phyloP scores from a whole-genome alignment of 2,888 invertebrate genomes.

The Aelia acuminata region DNA sequence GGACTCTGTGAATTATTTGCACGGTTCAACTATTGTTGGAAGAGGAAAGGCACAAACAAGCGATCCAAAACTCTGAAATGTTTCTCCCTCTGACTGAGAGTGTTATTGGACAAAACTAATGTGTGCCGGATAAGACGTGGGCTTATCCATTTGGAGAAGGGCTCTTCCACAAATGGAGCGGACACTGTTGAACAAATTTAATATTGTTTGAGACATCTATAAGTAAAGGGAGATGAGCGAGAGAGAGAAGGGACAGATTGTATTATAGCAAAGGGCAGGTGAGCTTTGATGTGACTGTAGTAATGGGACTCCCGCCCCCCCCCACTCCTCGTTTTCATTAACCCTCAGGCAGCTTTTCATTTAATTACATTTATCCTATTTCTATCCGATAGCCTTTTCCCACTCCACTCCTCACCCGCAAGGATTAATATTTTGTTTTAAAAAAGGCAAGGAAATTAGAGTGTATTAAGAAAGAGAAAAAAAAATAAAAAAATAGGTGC shows the following conservation, averaged over 20 bases:
- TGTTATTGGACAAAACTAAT: neutral
- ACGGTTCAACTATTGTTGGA: neutral
- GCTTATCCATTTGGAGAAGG: neutral
- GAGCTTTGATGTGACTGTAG: constrained; percentile 24
- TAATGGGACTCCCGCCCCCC: neutral
- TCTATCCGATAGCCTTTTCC: neutral
- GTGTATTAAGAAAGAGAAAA: too few species aligned
- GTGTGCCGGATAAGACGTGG: neutral
- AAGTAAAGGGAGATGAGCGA: constrained; percentile 18
- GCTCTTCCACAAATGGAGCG: neutral
- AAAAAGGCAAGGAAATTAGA: too few species aligned
- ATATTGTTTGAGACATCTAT: constrained; percentile 33
- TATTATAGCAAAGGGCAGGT: neutral
- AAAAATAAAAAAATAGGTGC: too few species aligned
- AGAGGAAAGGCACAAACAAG: neutral
- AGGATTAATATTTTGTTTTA: neutral
- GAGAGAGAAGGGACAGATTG: constrained; percentile 42
- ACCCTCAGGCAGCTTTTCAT: constrained; percentile 21
- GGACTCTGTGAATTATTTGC: too few species aligned
- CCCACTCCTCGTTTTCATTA: constrained; percentile 35
- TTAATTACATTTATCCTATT: constrained; percentile 44
- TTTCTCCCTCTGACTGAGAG: neutral
- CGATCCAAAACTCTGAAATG: neutral
- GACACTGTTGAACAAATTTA: constrained; percentile 35
- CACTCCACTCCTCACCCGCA: neutral